Evolutionary conservation across 2,888 invertebrate genomes (phyloP).

Genomic region (Adelognathus sp.): DNA sequence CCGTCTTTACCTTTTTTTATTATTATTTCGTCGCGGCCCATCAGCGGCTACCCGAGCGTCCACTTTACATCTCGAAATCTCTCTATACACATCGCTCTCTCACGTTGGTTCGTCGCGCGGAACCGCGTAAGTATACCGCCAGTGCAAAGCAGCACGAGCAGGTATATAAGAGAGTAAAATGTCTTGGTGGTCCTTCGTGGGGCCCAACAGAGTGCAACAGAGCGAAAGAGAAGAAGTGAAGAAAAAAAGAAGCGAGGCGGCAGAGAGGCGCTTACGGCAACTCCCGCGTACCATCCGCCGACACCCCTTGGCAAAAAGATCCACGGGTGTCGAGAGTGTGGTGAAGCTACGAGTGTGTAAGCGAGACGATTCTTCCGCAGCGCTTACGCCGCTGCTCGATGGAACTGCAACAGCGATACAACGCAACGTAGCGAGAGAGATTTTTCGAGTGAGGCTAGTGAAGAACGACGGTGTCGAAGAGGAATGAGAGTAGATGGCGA

Average conservation of each 20-base stretch:
- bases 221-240: slow-evolving; percentile 6
- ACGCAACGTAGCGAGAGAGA: slow-evolving; percentile 35
- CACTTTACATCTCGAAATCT: slow-evolving; percentile 21
- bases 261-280: slow-evolving; percentile 19
- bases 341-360: slow-evolving; percentile 29
- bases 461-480: slow-evolving; percentile 5
- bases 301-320: slow-evolving; percentile 10
- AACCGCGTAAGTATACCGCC: neutral
- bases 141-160: too few relatives aligned
- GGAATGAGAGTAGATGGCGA: neutral
- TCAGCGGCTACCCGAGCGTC: neutral
- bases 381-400: slow-evolving; percentile 2
- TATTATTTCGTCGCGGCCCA: neutral
- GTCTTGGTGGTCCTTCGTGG: slow-evolving; percentile 42
- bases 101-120: neutral
- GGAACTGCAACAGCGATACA: slow-evolving; percentile 31
- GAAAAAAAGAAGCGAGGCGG: neutral
- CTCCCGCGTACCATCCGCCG: neutral
- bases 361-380: slow-evolving; percentile 20
- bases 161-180: slow-evolving; percentile 10
- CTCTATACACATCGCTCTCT: slow-evolving; percentile 3
- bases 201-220: slow-evolving; percentile 1
- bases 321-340: slow-evolving; percentile 44
- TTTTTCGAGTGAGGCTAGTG: slow-evolving; percentile 4
- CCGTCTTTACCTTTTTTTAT: neutral